These are phyloP conservation scores for Nysson spinosus DNA, from an alignment of 2,888 invertebrate genomes.

Conservation along the genomic window DNA sequence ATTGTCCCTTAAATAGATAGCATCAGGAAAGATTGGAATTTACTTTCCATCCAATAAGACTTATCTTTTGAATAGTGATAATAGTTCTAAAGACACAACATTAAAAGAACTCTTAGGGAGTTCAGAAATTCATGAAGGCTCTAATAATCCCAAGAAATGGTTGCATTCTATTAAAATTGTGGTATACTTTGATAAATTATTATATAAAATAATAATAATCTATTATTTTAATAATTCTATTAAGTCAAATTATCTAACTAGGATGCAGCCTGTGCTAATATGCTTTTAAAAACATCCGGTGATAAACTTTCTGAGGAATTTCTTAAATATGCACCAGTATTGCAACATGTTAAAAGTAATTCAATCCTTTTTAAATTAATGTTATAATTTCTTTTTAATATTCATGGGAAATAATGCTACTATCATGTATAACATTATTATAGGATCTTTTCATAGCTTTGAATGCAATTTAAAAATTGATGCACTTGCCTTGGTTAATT, in stretches of 20 bases:
- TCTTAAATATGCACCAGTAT: conserved; percentile 79
- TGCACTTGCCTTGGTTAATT: conserved; percentile 84
- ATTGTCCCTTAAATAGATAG: conserved; percentile 81
- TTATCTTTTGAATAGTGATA: conserved; percentile 82
- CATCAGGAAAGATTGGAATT: conserved; percentile 86
- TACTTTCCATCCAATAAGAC: conserved; percentile 83
- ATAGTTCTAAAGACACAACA: conserved; percentile 62
- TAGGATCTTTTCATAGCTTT: conserved; percentile 77
- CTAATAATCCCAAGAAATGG: conserved; percentile 47
- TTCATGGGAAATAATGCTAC: not conserved
- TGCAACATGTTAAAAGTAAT: conserved; percentile 84
- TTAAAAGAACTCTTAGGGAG: conserved; percentile 59
- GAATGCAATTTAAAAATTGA: conserved; percentile 84
- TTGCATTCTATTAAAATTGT: conserved; percentile 51
- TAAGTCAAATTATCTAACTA: conserved; percentile 57
- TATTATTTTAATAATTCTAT: not conserved
- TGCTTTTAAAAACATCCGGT: conserved; percentile 82
- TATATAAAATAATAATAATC: not conserved
- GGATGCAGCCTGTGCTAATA: conserved; percentile 81
- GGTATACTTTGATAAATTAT: conserved; percentile 51
- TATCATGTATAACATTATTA: conserved; percentile 13
- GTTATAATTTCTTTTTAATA: conserved; percentile 50
- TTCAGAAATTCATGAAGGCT: conserved; percentile 35
- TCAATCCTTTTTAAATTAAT: conserved; percentile 31
- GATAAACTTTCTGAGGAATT: conserved; percentile 79